Conservation (phyloP, 2,888 invertebrate genomes). For the Tetanocera ferruginea region DNA sequence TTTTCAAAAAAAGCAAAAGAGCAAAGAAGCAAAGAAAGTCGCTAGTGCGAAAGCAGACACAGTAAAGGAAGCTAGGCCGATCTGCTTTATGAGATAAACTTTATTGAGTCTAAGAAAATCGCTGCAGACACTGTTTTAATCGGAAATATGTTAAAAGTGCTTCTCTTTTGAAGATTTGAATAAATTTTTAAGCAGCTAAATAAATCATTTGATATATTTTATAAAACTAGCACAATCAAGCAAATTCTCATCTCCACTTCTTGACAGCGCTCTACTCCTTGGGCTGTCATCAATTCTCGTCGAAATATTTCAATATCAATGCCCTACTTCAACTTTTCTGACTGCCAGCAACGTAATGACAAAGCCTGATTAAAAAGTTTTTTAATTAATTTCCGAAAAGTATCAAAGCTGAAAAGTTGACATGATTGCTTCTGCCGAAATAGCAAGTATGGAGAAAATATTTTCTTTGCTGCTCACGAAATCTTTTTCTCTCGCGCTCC, state of each 20-base stretch:
- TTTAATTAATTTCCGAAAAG: constrained; percentile 48
- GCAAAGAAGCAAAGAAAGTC: no score
- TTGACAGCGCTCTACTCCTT: no score
- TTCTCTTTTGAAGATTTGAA: no score
- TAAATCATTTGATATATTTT: no score
- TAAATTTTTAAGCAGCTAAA: no score
- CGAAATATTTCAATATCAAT: not conserved
- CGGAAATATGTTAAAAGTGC: no score
- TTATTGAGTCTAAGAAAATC: not conserved
- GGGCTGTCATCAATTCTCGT: no score
- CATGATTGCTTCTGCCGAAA: not conserved
- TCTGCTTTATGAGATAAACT: not conserved
- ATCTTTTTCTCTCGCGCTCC: not conserved
- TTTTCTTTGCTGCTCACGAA: not conserved
- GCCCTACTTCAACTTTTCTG: constrained; percentile 19
- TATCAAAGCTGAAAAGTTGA: not conserved
- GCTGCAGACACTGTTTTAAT: no score
- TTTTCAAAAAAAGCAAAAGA: not conserved
- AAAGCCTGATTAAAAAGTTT: constrained; percentile 46
- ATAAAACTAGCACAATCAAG: no score
- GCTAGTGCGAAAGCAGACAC: no score
- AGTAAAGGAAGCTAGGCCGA: no score
- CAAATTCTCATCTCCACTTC: no score
- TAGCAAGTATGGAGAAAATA: not conserved
- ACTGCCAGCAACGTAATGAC: not conserved